Evolutionary conservation across 2,888 invertebrate genomes (phyloP).

Genomic region (Halictus ligatus): DNA sequence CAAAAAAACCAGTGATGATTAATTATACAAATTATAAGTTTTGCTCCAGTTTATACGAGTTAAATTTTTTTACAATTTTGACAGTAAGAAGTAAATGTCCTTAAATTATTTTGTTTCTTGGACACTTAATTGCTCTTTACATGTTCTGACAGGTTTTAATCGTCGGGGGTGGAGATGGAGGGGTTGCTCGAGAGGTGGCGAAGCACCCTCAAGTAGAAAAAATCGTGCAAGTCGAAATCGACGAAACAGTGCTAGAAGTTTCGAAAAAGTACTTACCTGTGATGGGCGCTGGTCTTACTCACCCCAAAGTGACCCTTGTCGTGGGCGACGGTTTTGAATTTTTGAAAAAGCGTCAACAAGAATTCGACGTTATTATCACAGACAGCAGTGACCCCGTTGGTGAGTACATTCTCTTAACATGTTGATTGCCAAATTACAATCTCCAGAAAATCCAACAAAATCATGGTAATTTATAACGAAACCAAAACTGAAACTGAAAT

Average conservation of each 20-base stretch:
- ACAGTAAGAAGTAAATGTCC: not conserved
- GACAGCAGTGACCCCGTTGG: constrained; percentile 99
- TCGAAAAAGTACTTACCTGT: constrained; percentile 95
- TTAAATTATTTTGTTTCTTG: not conserved
- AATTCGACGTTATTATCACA: constrained; percentile 99
- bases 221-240: constrained; percentile 97
- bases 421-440: not conserved
- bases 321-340: constrained; percentile 98
- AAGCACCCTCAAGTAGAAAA: constrained; percentile 96
- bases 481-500: not conserved
- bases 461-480: not conserved
- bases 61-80: not conserved
- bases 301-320: constrained; percentile 92
- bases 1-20: not conserved
- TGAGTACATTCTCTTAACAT: constrained; percentile 71
- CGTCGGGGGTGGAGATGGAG: constrained; percentile 99
- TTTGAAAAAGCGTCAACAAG: constrained; percentile 92
- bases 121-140: not conserved
- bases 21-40: not conserved
- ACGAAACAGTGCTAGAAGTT: constrained; percentile 94
- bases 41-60: not conserved
- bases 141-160: constrained; percentile 89
- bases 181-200: constrained; percentile 96
- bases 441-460: not conserved
- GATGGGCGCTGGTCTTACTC: constrained; percentile 94